These are phyloP conservation scores for Tachycineta bicolor DNA, from an alignment of 2,113 vertebrate species.

Conservation along the genomic window DNA sequence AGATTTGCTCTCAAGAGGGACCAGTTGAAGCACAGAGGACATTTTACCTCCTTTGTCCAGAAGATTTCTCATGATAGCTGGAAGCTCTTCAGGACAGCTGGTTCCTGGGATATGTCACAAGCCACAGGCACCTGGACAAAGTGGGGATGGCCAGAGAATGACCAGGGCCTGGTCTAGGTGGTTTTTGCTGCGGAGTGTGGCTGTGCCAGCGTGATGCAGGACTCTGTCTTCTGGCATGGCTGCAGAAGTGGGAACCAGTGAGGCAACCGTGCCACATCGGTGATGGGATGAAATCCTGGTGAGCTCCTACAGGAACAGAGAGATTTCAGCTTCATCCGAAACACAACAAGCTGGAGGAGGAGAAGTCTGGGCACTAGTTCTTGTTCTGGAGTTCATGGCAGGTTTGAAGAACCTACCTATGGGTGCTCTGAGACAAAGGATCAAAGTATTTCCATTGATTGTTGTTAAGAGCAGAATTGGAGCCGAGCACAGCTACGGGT, in stretches of 20 bases:
- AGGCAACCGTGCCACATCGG: not conserved
- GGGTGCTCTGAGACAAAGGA: not conserved
- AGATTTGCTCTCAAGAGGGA: not conserved
- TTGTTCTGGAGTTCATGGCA: not conserved
- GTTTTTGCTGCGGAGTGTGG: not conserved
- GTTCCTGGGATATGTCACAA: not conserved
- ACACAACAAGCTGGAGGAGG: not conserved
- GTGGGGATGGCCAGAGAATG: not conserved
- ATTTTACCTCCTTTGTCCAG: not conserved
- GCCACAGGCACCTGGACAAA: rapidly evolving
- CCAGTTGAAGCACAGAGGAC: not conserved
- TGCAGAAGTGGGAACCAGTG: not conserved
- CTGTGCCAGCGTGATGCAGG: rapidly evolving
- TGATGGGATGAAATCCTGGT: not conserved
- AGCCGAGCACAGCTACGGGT: not conserved
- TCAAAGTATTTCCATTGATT: not conserved
- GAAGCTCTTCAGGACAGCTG: not conserved
- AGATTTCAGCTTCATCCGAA: not conserved
- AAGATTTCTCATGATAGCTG: not conserved
- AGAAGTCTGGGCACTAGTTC: not conserved
- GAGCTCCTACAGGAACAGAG: rapidly evolving
- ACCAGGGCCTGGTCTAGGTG: rapidly evolving
- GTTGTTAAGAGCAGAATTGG: not conserved
- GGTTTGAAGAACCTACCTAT: not conserved
- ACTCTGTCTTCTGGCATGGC: not conserved